These are phyloP conservation scores for Hetaerina titia DNA, from an alignment of 2,888 invertebrate genomes.

Conservation along the genomic window DNA sequence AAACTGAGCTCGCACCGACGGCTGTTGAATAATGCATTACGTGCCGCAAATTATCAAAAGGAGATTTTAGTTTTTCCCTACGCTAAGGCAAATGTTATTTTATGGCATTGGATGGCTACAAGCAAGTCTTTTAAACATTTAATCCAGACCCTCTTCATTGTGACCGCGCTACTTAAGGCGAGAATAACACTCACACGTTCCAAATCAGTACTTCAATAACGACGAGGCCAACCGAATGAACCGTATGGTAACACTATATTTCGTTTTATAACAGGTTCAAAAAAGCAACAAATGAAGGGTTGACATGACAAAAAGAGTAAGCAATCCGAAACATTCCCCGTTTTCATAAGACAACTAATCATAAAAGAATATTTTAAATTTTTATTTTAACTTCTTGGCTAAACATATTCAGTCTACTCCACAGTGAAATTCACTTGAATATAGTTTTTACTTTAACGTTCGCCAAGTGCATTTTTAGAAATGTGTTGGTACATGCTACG, in stretches of 20 bases:
- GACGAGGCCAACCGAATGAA: not conserved
- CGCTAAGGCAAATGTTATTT: not conserved
- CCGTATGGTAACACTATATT: not conserved
- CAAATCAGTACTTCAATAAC: not conserved
- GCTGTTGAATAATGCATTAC: not conserved
- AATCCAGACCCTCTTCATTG: not conserved
- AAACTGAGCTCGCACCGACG: not conserved
- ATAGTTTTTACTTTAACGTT: too few relatives aligned
- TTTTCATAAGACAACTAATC: not conserved
- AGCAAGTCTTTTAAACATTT: not conserved
- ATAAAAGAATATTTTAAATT: not conserved
- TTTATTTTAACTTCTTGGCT: not conserved
- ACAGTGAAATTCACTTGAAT: too few relatives aligned
- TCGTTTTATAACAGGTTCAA: not conserved
- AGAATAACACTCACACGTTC: not conserved
- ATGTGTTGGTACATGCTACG: too few relatives aligned
- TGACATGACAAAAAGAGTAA: not conserved
- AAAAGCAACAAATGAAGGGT: not conserved
- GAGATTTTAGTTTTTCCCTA: not conserved
- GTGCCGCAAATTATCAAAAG: not conserved
- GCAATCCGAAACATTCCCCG: not conserved
- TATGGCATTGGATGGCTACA: not conserved
- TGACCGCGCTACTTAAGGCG: not conserved
- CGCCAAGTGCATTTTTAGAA: too few relatives aligned
- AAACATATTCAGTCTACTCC: not conserved